Conservation (phyloP, 2,888 invertebrate genomes). For the Ophion ellenae region DNA sequence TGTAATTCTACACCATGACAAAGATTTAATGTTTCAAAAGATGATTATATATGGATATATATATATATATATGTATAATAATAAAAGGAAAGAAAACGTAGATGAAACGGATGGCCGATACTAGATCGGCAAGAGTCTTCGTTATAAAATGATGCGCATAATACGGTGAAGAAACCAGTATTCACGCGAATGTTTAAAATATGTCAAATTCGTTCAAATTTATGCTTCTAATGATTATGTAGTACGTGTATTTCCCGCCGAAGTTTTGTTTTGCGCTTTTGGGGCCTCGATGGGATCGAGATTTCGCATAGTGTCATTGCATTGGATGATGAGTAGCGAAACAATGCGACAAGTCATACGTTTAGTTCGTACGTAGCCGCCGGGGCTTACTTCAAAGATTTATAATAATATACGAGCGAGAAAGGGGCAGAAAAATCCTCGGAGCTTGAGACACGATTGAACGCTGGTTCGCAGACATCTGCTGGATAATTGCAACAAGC, state of each 20-base stretch:
- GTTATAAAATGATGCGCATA: slow-evolving; percentile 46
- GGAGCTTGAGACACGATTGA: slow-evolving; percentile 46
- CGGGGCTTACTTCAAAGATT: slow-evolving; percentile 61
- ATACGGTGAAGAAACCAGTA: slow-evolving; percentile 28
- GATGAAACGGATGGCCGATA: slow-evolving; percentile 45
- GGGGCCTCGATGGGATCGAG: slow-evolving; percentile 5
- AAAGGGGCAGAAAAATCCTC: not conserved
- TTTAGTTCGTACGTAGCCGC: slow-evolving; percentile 55
- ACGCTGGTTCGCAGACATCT: slow-evolving; percentile 43
- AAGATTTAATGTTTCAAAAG: slow-evolving; percentile 65
- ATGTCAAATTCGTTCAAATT: slow-evolving; percentile 32
- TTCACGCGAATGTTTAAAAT: slow-evolving; percentile 29
- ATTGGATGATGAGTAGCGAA: slow-evolving; percentile 33
- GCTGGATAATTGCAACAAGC: slow-evolving; percentile 21
- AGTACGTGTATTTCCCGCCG: slow-evolving; percentile 36
- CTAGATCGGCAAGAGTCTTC: slow-evolving; percentile 48
- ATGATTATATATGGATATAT: slow-evolving; percentile 50
- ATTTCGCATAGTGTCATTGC: slow-evolving; percentile 38
- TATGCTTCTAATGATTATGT: slow-evolving; percentile 39
- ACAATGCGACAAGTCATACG: slow-evolving; percentile 64
- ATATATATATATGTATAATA: slow-evolving; percentile 49
- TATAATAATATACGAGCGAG: slow-evolving; percentile 51
- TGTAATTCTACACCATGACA: slow-evolving; percentile 57
- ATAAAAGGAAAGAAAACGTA: slow-evolving; percentile 18
- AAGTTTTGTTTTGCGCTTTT: slow-evolving; percentile 26